Evolutionary conservation across 2,888 invertebrate genomes (phyloP).

Genomic region (Diogma glabrata): DNA sequence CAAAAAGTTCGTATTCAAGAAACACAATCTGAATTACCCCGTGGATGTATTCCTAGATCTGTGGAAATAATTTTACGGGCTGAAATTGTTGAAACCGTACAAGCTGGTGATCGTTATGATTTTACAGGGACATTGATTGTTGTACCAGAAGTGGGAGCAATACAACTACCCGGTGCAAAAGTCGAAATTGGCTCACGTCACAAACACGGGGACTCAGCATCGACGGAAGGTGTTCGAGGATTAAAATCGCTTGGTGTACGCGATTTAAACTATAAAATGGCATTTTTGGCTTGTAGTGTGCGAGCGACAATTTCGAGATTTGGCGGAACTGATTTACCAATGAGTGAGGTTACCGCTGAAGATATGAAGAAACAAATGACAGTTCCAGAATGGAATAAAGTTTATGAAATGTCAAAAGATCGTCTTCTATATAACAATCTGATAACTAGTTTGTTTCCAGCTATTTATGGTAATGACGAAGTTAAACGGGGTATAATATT

Average conservation of each 20-base stretch:
- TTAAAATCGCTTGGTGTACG: conserved; percentile 69
- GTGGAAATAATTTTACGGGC: conserved; percentile 90
- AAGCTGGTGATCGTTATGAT: conserved; percentile 72
- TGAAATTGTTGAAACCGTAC: conserved; percentile 92
- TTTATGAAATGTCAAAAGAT: conserved; percentile 96
- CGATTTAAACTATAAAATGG: conserved; percentile 72
- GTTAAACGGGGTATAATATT: conserved; percentile 85
- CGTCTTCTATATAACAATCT: conserved; percentile 85
- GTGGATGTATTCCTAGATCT: conserved; percentile 93
- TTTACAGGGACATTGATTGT: conserved; percentile 97
- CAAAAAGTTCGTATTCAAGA: conserved; percentile 97
- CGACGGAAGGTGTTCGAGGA: conserved; percentile 79
- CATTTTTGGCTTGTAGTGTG: conserved; percentile 89
- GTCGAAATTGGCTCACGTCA: conserved; percentile 70
- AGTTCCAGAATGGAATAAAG: conserved; percentile 84
- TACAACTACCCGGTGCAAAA: conserved; percentile 76
- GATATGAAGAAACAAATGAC: conserved; percentile 90
- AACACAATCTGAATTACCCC: conserved; percentile 90
- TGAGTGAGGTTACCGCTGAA: conserved; percentile 84
- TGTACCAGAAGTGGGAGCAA: conserved; percentile 86
- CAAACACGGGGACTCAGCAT: conserved; percentile 57
- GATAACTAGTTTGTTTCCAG: conserved; percentile 84
- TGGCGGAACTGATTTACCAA: conserved; percentile 70
- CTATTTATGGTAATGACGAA: conserved; percentile 94
- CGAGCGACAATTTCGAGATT: conserved; percentile 80